Conservation (phyloP, 2,888 invertebrate species). For the Eulithis prunata region DNA sequence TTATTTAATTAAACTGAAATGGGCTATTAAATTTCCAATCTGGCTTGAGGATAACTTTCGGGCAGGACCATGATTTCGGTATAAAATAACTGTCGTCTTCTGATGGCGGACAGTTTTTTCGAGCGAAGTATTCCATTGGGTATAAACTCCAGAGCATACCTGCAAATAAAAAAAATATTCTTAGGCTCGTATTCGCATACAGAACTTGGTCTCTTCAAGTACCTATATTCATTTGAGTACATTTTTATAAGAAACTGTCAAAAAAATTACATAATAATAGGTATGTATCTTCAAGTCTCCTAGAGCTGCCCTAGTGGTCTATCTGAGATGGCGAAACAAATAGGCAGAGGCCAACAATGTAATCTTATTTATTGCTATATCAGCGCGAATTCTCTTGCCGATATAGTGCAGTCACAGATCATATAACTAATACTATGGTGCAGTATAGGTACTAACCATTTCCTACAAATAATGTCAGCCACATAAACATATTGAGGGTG, state of each 20-base stretch:
- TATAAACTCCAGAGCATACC: constrained; percentile 89
- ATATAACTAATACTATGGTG: too few relatives aligned
- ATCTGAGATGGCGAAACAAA: too few relatives aligned
- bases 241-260: too few relatives aligned
- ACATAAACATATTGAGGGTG: constrained; percentile 92
- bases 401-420: too few relatives aligned
- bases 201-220: too few relatives aligned
- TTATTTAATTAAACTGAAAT: constrained; percentile 7
- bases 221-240: too few relatives aligned
- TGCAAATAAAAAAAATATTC: constrained; percentile 46
- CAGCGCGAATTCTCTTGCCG: too few relatives aligned
- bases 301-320: too few relatives aligned
- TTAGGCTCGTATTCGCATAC: background rate
- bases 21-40: constrained; percentile 78
- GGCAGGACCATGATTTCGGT: constrained; percentile 79
- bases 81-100: constrained; percentile 73
- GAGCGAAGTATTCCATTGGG: constrained; percentile 93
- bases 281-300: too few relatives aligned
- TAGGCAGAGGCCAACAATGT: too few relatives aligned
- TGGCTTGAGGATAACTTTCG: constrained; percentile 71
- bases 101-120: constrained; percentile 87
- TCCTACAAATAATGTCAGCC: constrained; percentile 91
- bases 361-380: too few relatives aligned
- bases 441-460: constrained; percentile 77
- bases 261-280: too few relatives aligned